phyloP scores from a whole-genome alignment of 2,888 invertebrate genomes.

The Arrhopalites spinosus region DNA sequence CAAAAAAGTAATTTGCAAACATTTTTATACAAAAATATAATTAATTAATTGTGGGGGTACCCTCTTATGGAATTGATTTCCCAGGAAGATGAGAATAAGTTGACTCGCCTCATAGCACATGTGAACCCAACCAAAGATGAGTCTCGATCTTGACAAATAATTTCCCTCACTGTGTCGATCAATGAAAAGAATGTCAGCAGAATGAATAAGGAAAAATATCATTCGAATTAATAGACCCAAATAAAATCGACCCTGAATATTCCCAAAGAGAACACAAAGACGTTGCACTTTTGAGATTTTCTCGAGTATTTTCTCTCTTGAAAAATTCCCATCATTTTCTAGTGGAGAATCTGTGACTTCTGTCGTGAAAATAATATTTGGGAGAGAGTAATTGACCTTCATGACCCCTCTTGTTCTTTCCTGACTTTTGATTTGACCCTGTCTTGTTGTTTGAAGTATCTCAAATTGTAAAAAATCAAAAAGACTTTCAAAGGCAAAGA shows the following conservation, averaged over 20 bases:
- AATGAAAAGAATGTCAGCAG: conserved; percentile 13
- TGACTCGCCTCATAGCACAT: conserved; percentile 16
- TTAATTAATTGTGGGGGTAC: no score
- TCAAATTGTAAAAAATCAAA: neutral
- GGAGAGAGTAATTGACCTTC: no score
- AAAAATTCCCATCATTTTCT: neutral
- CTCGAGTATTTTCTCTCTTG: conserved; percentile 5
- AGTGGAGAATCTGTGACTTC: neutral
- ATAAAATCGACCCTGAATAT: neutral
- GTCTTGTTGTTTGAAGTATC: neutral
- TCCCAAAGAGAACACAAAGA: neutral
- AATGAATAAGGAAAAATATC: conserved; percentile 30
- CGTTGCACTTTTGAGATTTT: neutral
- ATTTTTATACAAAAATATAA: no score
- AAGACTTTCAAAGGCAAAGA: conserved; percentile 21
- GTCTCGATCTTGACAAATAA: neutral
- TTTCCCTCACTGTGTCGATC: neutral
- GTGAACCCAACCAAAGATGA: conserved; percentile 12
- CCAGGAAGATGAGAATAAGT: conserved; percentile 15
- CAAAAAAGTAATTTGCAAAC: neutral
- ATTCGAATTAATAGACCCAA: neutral
- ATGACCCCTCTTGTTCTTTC: neutral
- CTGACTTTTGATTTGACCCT: neutral
- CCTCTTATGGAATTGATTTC: conserved; percentile 8
- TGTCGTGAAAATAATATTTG: no score